Percentiles rank a stretch among this genome's conserved stretches.
Conservation (phyloP, 2,888 invertebrate genomes). For the Campaea margaritaria region DNA sequence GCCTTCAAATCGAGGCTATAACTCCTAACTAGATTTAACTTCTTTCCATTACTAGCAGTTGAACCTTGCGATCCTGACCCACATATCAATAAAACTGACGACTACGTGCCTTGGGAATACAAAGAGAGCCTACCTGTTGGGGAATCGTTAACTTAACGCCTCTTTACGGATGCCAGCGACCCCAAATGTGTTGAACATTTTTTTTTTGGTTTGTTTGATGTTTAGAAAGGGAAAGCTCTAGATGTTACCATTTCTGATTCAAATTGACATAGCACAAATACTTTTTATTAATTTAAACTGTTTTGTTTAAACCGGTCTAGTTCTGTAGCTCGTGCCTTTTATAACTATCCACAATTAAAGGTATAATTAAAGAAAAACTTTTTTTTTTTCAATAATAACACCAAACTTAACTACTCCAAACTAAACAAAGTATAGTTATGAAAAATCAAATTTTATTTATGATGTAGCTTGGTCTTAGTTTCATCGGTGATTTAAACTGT, state of each 20-base stretch:
- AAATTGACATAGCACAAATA: neutral
- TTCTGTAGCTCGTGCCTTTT: no score
- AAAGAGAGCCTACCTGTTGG: conserved; percentile 53
- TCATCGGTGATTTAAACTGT: no score
- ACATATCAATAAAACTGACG: conserved; percentile 39
- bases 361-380: no score
- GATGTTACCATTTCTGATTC: neutral
- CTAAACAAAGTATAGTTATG: no score
- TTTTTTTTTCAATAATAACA: no score
- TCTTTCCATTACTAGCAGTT: conserved; percentile 12
- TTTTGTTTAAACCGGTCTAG: no score
- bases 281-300: no score
- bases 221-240: neutral
- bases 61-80: conserved; percentile 29
- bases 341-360: no score
- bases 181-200: conserved; percentile 35
- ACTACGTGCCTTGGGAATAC: conserved; percentile 24
- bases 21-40: conserved; percentile 16
- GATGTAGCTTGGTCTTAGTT: no score
- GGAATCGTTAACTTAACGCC: conserved; percentile 52
- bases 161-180: conserved; percentile 41
- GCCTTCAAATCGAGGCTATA: neutral
- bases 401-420: no score
- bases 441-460: no score
- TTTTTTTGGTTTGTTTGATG: neutral